Conservation (phyloP, 2,888 invertebrate species). For the Drosophila hawaiiensis region DNA sequence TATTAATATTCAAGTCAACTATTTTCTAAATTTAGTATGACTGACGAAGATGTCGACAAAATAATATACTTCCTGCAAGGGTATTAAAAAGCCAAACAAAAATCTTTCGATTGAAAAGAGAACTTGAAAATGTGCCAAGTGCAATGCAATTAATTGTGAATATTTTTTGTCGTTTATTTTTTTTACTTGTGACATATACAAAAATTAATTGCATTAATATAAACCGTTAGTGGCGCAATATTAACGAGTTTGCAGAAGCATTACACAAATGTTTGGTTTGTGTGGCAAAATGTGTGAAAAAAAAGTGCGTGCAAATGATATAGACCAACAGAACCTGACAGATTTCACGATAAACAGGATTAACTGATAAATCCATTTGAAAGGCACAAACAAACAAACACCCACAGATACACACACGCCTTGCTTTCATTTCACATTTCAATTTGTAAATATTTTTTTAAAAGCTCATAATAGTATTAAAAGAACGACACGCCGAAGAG, state of each 20-base stretch:
- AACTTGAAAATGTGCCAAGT: slow-evolving; percentile 15
- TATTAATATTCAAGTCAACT: not conserved
- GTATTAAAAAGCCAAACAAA: slow-evolving; percentile 3
- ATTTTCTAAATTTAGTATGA: not conserved
- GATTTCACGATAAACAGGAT: slow-evolving; percentile 53
- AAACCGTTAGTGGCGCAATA: slow-evolving; percentile 25
- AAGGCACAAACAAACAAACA: slow-evolving; percentile 28
- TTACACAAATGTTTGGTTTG: slow-evolving; percentile 64
- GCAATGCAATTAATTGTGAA: slow-evolving; percentile 36
- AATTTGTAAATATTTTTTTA: slow-evolving; percentile 59
- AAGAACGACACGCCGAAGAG: slow-evolving; percentile 1
- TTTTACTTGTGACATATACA: slow-evolving; percentile 47
- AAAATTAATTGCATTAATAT: slow-evolving; percentile 71
- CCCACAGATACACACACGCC: not conserved
- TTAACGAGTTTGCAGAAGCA: slow-evolving; percentile 11
- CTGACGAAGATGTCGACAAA: not conserved
- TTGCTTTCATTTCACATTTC: slow-evolving; percentile 43
- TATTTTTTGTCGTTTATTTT: slow-evolving; percentile 43
- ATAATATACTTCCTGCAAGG: not conserved
- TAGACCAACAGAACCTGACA: slow-evolving; percentile 17
- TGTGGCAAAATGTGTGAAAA: slow-evolving; percentile 24
- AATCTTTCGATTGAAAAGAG: not conserved
- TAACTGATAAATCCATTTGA: slow-evolving; percentile 60
- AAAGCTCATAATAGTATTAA: slow-evolving; percentile 29
- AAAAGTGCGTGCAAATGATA: slow-evolving; percentile 22